Evolutionary conservation across 2,888 invertebrate genomes (phyloP).

Genomic region (Acrocera orbiculus): DNA sequence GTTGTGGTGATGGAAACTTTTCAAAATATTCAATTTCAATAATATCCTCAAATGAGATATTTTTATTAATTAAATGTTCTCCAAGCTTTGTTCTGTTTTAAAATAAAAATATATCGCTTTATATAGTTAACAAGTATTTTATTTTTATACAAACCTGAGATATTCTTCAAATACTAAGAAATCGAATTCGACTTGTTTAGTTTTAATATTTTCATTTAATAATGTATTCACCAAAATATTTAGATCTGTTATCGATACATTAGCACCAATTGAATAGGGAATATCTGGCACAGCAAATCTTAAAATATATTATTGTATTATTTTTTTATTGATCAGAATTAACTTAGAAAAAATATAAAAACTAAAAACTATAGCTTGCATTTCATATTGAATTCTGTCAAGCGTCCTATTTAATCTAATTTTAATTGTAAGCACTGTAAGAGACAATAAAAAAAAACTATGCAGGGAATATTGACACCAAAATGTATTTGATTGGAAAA

Average conservation of each 20-base stretch:
- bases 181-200: conserved; percentile 53
- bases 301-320: conserved; percentile 8
- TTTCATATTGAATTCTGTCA: no score
- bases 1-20: conserved; percentile 77
- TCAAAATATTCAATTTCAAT: conserved; percentile 85
- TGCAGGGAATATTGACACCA: no score
- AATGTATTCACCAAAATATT: conserved; percentile 66
- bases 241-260: conserved; percentile 47
- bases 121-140: background rate
- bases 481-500: no score
- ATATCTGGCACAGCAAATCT: conserved; percentile 78
- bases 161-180: conserved; percentile 76
- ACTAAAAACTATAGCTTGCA: no score
- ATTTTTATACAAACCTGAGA: conserved; percentile 37
- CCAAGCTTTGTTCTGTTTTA: conserved; percentile 31
- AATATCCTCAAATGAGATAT: conserved; percentile 63
- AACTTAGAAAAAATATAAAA: background rate
- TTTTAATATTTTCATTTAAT: conserved; percentile 39
- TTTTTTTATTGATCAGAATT: no score
- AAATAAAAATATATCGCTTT: background rate
- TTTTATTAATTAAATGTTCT: conserved; percentile 59
- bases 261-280: conserved; percentile 65
- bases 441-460: no score
- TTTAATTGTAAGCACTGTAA: no score
- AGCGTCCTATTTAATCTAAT: no score